A percentile compares a stretch with the other conserved stretches of the same genome.
These are phyloP conservation scores for Glyptemys insculpta DNA, from an alignment of 2,797 vertebrate genomes.

Conservation along the genomic window DNA sequence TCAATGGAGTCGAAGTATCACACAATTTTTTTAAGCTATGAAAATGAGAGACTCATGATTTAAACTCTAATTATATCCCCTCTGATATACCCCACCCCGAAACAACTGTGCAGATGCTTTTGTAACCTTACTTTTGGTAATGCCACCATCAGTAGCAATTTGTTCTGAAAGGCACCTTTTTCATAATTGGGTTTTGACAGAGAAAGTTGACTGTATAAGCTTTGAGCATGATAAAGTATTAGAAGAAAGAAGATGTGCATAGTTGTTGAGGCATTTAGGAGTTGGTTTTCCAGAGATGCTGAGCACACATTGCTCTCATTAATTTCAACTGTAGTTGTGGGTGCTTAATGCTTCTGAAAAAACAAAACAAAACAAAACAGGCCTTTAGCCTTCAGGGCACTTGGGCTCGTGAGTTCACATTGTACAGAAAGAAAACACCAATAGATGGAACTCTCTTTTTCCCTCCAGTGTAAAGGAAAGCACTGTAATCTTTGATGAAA, in stretches of 20 bases:
- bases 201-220: slow-evolving; percentile 8
- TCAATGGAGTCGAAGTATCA: neutral
- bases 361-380: neutral
- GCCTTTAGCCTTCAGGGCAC: neutral
- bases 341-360: neutral
- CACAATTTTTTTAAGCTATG: neutral
- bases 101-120: neutral
- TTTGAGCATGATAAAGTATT: neutral
- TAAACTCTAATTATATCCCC: slow-evolving; percentile 27
- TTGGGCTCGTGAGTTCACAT: accelerated
- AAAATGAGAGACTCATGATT: slow-evolving; percentile 43
- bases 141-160: neutral
- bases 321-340: neutral
- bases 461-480: neutral
- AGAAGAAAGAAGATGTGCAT: neutral
- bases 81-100: neutral
- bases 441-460: neutral
- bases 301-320: neutral
- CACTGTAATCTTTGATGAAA: neutral
- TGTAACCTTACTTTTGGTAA: slow-evolving; percentile 20
- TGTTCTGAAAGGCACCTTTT: slow-evolving; percentile 67
- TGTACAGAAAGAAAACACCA: accelerated
- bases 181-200: slow-evolving; percentile 43
- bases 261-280: neutral
- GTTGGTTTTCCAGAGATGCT: neutral